phyloP scores from a whole-genome alignment of 2,888 invertebrate species.

The Nomada goodeniana region DNA sequence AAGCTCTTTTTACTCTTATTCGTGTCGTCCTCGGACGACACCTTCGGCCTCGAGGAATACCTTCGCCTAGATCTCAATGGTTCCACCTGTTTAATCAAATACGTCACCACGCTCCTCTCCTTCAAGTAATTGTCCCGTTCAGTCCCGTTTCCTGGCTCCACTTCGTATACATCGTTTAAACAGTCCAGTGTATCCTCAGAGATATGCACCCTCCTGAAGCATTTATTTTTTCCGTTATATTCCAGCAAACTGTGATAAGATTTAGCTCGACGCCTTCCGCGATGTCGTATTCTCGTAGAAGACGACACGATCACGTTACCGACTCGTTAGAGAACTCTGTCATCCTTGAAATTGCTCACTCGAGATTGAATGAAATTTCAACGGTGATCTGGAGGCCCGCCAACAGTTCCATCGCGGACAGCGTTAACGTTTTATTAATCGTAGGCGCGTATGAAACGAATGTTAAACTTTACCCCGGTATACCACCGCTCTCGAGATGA shows the following conservation, averaged over 20 bases:
- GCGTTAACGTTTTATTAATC: no score
- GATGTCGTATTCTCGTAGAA: no score
- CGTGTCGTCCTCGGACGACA: constrained; percentile 77
- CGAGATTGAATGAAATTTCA: no score
- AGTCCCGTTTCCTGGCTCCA: constrained; percentile 96
- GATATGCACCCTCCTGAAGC: constrained; percentile 95
- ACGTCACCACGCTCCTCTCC: constrained; percentile 94
- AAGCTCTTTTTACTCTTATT: constrained; percentile 83
- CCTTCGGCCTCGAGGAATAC: constrained; percentile 85
- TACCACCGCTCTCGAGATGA: constrained; percentile 96
- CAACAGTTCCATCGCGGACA: no score
- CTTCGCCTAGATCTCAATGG: constrained; percentile 87
- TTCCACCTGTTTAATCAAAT: constrained; percentile 93
- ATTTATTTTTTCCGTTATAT: background rate
- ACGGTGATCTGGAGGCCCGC: no score
- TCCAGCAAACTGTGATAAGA: background rate
- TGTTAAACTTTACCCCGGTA: constrained; percentile 91
- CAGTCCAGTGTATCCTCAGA: constrained; percentile 95
- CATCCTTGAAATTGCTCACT: no score
- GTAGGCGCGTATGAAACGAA: background rate
- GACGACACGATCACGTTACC: no score
- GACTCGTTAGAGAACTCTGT: no score
- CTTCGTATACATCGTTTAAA: constrained; percentile 95
- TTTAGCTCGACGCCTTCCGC: no score
- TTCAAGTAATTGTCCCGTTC: constrained; percentile 93